Evolutionary conservation across 2,113 vertebrate species (phyloP).

Genomic region (Theristicus caerulescens): DNA sequence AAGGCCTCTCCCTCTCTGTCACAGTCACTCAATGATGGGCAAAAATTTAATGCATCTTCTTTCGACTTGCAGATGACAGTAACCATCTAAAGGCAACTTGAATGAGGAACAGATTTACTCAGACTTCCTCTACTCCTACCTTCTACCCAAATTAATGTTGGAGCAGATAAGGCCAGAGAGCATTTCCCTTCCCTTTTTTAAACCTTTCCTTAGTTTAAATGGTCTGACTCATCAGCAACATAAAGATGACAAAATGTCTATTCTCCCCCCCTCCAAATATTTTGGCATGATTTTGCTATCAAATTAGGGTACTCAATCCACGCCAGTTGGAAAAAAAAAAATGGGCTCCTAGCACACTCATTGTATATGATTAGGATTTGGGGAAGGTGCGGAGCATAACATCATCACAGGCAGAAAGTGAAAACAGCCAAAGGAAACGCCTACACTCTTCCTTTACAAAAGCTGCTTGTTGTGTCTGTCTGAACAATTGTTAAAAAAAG

Average conservation of each 20-base stretch:
- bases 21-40: not conserved
- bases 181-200: conserved; percentile 32
- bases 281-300: conserved; percentile 40
- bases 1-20: not conserved
- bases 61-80: rapidly evolving
- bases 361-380: conserved; percentile 37
- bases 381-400: conserved; percentile 35
- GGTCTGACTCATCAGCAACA: conserved; percentile 51
- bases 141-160: conserved; percentile 41
- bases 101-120: not conserved
- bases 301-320: not conserved
- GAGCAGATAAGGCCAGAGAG: conserved; percentile 37
- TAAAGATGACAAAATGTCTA: conserved; percentile 41
- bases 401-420: conserved; percentile 65
- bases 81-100: not conserved
- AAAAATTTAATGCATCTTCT: not conserved
- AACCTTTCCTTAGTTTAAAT: conserved; percentile 24
- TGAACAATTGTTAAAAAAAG: conserved; percentile 63
- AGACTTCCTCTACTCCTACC: conserved; percentile 45
- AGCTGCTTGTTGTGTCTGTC: conserved; percentile 69
- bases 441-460: conserved; percentile 67
- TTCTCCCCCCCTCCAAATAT: not conserved
- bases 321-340: conserved; percentile 7
- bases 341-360: not conserved
- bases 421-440: conserved; percentile 67